phyloP scores from a whole-genome alignment of 2,797 vertebrate genomes.

The Sebastes iracundus region DNA sequence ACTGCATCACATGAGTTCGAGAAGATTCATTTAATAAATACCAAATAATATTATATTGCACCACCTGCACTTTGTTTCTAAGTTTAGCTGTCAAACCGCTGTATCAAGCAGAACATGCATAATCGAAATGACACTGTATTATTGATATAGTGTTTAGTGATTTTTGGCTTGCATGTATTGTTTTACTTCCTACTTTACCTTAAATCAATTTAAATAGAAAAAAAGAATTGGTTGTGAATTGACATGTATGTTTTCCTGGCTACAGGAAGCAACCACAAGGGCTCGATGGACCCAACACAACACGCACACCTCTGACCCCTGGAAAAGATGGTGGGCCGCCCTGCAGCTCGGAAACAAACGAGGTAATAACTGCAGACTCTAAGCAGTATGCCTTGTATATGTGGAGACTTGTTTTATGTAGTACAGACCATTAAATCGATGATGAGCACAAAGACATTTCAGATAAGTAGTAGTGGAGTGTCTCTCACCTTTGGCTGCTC shows the following conservation, averaged over 20 bases:
- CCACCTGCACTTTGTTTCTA: too few relatives aligned
- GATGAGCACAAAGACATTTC: background rate
- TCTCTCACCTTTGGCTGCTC: constrained; percentile 8
- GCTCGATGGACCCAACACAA: constrained; percentile 48
- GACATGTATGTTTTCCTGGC: background rate
- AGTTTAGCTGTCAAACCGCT: too few relatives aligned
- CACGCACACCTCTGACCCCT: constrained; percentile 68
- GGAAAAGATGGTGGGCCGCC: constrained; percentile 72
- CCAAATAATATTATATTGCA: too few relatives aligned
- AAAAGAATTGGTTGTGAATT: background rate
- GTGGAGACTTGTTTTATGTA: background rate
- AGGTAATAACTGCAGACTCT: constrained; percentile 52
- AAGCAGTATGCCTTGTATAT: background rate
- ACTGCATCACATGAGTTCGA: too few relatives aligned
- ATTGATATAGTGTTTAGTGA: too few relatives aligned
- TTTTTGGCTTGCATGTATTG: background rate
- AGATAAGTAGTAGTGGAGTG: background rate
- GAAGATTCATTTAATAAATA: too few relatives aligned
- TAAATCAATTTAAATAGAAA: background rate
- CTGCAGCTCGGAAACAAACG: constrained; percentile 59
- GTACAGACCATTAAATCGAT: background rate
- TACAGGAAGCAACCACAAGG: constrained; percentile 68
- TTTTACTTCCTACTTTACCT: background rate
- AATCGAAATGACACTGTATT: too few relatives aligned
- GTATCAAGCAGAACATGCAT: too few relatives aligned